Base-by-base conservation (phyloP, 2,888 invertebrate genomes). In the Empis stercorea region DNA sequence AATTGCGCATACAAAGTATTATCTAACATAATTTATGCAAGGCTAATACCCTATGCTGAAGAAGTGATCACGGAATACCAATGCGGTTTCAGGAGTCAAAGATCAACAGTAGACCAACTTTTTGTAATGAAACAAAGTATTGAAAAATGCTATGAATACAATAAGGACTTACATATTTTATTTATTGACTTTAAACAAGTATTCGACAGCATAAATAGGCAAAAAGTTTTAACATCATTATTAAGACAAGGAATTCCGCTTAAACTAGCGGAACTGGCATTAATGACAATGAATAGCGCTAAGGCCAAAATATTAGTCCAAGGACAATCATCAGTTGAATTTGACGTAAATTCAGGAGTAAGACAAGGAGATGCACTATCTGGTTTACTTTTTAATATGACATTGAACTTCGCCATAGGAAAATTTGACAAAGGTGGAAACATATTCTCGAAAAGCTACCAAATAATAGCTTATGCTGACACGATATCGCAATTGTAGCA, bases 111-210 rank as follows among this genome's bases (percentile, higher is more conserved):
- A 30, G 43, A 30, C n/a, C 13, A 30, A 43, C 14, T 43, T 1
- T 30, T 43, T 30, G 10, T 17, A 14, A 14, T 36, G 10, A 34
- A 17, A n/a, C 44, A 44, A 27, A 23, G 16, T 9, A 16, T 36
- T n/a, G 44, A 44, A 27, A 44, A 44, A 36, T 36, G 36, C 9
- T 44, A n/a, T 34, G 44, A 36, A 36, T 16, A 44, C 23, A 36
- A 44, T 34, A 44, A 15, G 3, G 44, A 44, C 17, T 10, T 44
- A 16, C 37, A 44, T 17, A 34, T 36, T 15, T 15, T 44, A 10
- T 44, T 44, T 17, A 36, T 34, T 9, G 43, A 43, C 17, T 43
- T 43, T 30, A 43, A 43, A 14, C 14, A 43, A 43, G 43, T 14
- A 27, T 36, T 36, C 13, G 34, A 44, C 23, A 36, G 34, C 32